A percentile compares a stretch with the other conserved stretches of the same genome.
phyloP scores from a whole-genome alignment of 2,888 invertebrate genomes.

The Tholera decimalis region DNA sequence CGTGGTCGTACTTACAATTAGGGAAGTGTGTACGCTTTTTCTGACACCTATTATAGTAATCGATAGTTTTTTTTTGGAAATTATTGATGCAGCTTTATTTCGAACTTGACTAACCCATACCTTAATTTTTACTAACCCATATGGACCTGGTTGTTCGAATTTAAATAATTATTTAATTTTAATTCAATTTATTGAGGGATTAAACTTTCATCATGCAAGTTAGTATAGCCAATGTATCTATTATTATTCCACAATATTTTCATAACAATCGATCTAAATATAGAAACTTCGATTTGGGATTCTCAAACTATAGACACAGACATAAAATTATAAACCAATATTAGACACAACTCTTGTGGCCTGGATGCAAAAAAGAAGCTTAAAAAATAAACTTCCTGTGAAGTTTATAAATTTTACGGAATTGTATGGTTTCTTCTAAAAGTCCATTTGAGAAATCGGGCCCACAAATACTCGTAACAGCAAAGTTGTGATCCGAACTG shows the following conservation, averaged over 20 bases:
- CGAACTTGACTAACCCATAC: not conserved
- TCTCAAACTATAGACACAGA: not conserved
- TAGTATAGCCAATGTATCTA: too few relatives aligned
- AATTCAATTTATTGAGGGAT: too few relatives aligned
- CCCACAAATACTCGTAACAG: not conserved
- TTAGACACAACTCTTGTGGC: not conserved
- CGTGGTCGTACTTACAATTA: slow-evolving; percentile 52
- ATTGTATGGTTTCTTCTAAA: not conserved
- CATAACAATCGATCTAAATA: not conserved
- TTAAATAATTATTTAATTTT: too few relatives aligned
- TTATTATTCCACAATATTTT: not conserved
- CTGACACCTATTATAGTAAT: too few relatives aligned
- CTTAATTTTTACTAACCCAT: too few relatives aligned
- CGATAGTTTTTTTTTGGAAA: not conserved
- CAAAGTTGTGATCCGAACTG: not conserved
- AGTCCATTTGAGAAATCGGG: not conserved
- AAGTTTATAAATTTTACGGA: not conserved
- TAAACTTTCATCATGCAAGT: too few relatives aligned
- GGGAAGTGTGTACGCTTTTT: slow-evolving; percentile 25
- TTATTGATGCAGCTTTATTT: not conserved
- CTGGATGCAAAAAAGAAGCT: not conserved
- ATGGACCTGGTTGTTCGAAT: too few relatives aligned
- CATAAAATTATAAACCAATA: not conserved
- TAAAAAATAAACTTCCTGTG: not conserved
- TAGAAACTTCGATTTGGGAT: not conserved